Conservation (phyloP, 1,140 invertebrate species). For the Leptestheria dahalacensis region DNA sequence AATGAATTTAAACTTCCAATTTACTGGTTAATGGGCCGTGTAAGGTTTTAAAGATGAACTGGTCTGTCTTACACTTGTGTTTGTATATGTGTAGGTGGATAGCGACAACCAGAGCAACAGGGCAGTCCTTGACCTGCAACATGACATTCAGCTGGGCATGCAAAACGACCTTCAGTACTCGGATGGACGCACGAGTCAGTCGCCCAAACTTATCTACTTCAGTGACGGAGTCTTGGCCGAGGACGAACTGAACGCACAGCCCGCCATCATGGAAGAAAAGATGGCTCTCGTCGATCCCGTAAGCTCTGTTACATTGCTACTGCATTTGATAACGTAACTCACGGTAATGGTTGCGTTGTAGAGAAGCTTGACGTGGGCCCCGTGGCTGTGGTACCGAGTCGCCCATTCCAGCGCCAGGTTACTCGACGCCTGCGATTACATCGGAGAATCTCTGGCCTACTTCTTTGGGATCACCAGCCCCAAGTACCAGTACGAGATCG, state of each 20-base stretch:
- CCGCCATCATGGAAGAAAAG: neutral
- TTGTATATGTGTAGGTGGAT: no score
- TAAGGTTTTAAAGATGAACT: no score
- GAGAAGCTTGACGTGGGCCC: slow-evolving; percentile 46
- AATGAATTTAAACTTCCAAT: no score
- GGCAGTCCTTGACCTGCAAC: neutral
- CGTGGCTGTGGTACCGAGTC: slow-evolving; percentile 56
- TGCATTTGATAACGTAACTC: slow-evolving; percentile 10
- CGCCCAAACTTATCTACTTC: neutral
- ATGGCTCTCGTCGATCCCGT: slow-evolving; percentile 43
- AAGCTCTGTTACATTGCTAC: slow-evolving; percentile 25
- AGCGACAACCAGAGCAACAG: neutral
- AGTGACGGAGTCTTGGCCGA: neutral
- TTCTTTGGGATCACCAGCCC: slow-evolving; percentile 81
- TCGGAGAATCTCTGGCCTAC: slow-evolving; percentile 65
- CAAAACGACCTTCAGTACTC: neutral
- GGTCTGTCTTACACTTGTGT: no score
- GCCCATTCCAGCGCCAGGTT: slow-evolving; percentile 43
- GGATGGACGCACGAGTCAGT: neutral
- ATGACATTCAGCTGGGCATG: neutral
- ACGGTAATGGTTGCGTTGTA: slow-evolving; percentile 25
- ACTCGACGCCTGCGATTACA: slow-evolving; percentile 58
- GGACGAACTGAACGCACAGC: neutral
- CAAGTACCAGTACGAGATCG: slow-evolving; percentile 78
- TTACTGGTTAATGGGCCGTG: no score